These are phyloP conservation scores for Lagria hirta DNA, from an alignment of 2,888 invertebrate genomes.

Conservation along the genomic window DNA sequence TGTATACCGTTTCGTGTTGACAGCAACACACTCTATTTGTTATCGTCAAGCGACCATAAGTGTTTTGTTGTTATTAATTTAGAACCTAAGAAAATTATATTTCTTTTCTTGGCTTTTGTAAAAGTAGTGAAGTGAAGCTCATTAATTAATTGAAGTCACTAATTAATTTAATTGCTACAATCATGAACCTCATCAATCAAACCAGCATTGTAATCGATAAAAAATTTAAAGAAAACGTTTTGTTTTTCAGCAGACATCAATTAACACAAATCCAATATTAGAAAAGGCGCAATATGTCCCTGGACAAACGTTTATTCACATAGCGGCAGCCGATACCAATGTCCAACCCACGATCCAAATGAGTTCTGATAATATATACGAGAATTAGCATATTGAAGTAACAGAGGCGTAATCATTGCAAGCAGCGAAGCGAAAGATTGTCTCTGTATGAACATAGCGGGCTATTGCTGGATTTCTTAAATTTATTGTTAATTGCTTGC, in stretches of 20 bases:
- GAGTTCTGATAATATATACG: conserved; percentile 25
- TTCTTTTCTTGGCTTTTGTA: no score
- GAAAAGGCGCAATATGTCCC: conserved; percentile 13
- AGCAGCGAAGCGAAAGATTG: conserved; percentile 32
- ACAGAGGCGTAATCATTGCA: conserved; percentile 29
- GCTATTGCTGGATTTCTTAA: conserved; percentile 21
- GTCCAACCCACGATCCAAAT: conserved; percentile 19
- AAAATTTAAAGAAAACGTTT: conserved; percentile 17
- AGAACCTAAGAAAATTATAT: no score
- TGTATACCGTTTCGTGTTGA: no score
- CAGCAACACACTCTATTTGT: no score
- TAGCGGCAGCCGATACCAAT: conserved; percentile 21
- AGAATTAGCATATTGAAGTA: conserved; percentile 27
- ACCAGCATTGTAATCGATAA: conserved; percentile 16
- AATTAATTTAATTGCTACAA: conserved; percentile 21
- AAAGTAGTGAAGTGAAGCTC: conserved; percentile 14
- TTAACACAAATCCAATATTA: conserved; percentile 22
- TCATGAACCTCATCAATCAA: conserved; percentile 21
- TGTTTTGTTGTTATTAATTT: no score
- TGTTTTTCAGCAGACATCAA: conserved; percentile 9
- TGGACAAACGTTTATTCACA: conserved; percentile 13
- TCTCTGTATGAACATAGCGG: conserved; percentile 21
- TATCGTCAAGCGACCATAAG: no score
- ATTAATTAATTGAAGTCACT: conserved; percentile 15
- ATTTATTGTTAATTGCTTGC: conserved; percentile 25